These are phyloP conservation scores for Paraescarpia echinospica DNA, from an alignment of 1,140 invertebrate genomes.

Conservation along the genomic window DNA sequence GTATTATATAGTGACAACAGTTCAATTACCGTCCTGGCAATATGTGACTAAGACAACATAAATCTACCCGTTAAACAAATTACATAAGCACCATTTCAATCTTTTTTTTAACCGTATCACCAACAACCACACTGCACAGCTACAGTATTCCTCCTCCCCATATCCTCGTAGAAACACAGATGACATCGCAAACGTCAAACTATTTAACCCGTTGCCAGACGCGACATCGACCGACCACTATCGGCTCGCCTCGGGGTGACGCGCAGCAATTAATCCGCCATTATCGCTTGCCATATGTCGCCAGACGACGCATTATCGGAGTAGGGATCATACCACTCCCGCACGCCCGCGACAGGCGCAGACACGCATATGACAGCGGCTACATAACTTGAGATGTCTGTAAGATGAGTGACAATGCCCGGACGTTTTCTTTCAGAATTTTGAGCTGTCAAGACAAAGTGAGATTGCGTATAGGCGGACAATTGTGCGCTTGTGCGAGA, in stretches of 20 bases:
- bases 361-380: background rate
- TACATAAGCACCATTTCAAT: no score
- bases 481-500: background rate
- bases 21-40: no score
- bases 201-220: background rate
- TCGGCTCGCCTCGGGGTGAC: background rate
- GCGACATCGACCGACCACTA: background rate
- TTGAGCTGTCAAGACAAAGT: background rate
- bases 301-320: no score
- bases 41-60: no score
- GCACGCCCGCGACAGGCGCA: background rate
- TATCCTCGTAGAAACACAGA: background rate
- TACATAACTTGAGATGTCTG: background rate
- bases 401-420: background rate
- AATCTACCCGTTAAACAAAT: no score
- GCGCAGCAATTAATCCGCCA: background rate
- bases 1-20: no score
- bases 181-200: background rate
- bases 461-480: background rate
- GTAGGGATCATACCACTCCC: background rate
- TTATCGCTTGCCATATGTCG: background rate
- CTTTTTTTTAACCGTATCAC: no score
- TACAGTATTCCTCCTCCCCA: background rate
- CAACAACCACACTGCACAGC: background rate
- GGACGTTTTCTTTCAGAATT: background rate